phyloP scores from a whole-genome alignment of 2,113 vertebrate species.

The Hiodon alosoides region DNA sequence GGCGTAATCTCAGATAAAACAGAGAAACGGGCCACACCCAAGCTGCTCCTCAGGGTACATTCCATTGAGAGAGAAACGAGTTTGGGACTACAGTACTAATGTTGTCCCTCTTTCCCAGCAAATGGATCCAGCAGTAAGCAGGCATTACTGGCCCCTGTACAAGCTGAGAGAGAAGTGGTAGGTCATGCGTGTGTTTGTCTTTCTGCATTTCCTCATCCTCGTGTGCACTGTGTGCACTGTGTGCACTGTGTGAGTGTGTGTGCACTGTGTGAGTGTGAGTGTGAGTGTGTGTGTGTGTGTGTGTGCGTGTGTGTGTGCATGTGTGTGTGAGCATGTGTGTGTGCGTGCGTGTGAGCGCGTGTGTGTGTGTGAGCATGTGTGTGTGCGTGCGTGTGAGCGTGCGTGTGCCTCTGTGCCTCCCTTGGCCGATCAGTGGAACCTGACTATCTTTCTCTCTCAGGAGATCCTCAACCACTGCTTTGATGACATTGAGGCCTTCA shows the following conservation, averaged over 20 bases:
- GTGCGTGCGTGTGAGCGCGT: background rate
- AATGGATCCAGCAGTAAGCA: conserved; percentile 28
- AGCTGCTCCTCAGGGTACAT: no score
- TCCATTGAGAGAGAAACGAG: no score
- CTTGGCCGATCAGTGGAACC: no score
- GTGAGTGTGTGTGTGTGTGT: conserved; percentile 7
- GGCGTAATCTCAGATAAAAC: no score
- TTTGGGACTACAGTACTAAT: background rate
- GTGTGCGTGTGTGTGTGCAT: background rate
- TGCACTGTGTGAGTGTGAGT: background rate
- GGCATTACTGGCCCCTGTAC: conserved; percentile 21
- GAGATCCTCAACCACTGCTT: conserved; percentile 79
- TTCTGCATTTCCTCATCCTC: background rate
- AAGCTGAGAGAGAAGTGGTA: conserved; percentile 66
- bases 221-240: background rate
- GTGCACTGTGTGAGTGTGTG: no score
- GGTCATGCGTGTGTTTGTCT: conserved; percentile 25
- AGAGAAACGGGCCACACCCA: no score
- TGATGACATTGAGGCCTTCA: conserved; percentile 75
- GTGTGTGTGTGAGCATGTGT: background rate
- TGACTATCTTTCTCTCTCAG: conserved; percentile 39
- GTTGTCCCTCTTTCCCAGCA: conserved; percentile 38
- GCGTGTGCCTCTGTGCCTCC: background rate
- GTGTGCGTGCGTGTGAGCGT: background rate
- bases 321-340: background rate